These are phyloP conservation scores for Atta colombica DNA, from an alignment of 1,140 invertebrate species.

Conservation along the genomic window DNA sequence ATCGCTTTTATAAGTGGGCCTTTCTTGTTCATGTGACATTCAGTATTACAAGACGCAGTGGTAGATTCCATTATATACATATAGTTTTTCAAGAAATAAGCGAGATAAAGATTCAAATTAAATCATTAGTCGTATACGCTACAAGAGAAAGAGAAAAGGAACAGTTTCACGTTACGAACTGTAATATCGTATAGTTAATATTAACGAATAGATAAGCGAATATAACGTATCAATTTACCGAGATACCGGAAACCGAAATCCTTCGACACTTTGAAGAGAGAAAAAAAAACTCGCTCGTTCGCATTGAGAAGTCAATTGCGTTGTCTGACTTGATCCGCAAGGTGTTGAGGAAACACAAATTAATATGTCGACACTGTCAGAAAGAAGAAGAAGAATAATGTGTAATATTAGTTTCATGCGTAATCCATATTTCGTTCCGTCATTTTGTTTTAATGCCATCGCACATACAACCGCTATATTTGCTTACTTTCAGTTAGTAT, in stretches of 20 bases:
- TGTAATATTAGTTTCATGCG: constrained; percentile 32
- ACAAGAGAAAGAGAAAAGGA: not conserved
- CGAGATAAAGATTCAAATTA: constrained; percentile 21
- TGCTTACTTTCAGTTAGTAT: constrained; percentile 38
- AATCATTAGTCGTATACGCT: constrained; percentile 55
- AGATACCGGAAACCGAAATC: constrained; percentile 76
- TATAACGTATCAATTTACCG: constrained; percentile 81
- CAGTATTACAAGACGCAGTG: constrained; percentile 78
- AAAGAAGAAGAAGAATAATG: not conserved
- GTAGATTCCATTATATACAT: constrained; percentile 69
- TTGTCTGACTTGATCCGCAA: constrained; percentile 4
- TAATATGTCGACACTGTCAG: not conserved
- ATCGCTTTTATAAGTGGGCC: constrained; percentile 81
- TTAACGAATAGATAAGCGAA: constrained; percentile 80
- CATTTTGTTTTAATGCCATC: constrained; percentile 28
- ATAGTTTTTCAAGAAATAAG: constrained; percentile 72
- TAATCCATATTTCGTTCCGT: constrained; percentile 26
- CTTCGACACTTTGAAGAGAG: constrained; percentile 68
- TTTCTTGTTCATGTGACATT: constrained; percentile 77
- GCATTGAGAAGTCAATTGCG: not conserved
- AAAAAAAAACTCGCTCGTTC: constrained; percentile 26
- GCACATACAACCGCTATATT: not conserved
- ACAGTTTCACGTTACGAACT: constrained; percentile 79
- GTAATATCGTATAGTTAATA: constrained; percentile 81
- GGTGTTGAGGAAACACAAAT: constrained; percentile 20